Base-by-base conservation (phyloP, 2,888 invertebrate species). In the Athalia circularis region DNA sequence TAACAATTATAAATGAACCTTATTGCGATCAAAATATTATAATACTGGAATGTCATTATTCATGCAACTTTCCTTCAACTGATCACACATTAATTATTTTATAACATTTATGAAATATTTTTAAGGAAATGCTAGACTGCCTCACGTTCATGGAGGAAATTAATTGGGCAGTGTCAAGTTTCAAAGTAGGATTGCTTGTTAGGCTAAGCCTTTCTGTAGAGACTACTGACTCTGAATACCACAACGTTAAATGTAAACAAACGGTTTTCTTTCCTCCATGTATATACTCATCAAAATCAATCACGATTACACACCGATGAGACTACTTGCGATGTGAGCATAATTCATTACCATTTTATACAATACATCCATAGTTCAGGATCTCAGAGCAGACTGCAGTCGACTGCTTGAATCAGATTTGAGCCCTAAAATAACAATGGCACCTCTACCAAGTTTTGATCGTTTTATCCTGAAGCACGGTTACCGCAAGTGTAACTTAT, bases 21-120 rank as follows among this genome's bases (percentile, higher is more conserved):
- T 83, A 85, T 82, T 84, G 83, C 81, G 84, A 83, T 85, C 79
- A 80, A 81, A 82, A 81, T 81, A 80, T 84, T 43, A 77, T 79
- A 79, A 75, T 75, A 75, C 74, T 75, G 74, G 74, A 75, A 75
- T 75, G 61, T 75, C 52, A 75, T 62, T 15, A 7, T 62, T 62
- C 13, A 62, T 57, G 29, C 43, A 59, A 57, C 57, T 70, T 57
- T 70, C 45, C 57, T 13, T 47, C 15, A 70, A 59, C 13, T 70
- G 5, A 54, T 70, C 9, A 9, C 11, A 11, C 13, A 59, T 59
- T n/a, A 65, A 65, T 50, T 48, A 65, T 47, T 68, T 68, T 43
- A 54, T 68, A n/a, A 72, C 47, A 45, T 72, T 57, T 47, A 72
- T 59, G 0, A 54, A 68, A 68, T 52, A 68, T 68, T 68, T 47